A percentile compares a stretch with the other conserved stretches of the same genome.
Conservation (phyloP, 2,113 vertebrate species). For the Dromiciops gliroides region DNA sequence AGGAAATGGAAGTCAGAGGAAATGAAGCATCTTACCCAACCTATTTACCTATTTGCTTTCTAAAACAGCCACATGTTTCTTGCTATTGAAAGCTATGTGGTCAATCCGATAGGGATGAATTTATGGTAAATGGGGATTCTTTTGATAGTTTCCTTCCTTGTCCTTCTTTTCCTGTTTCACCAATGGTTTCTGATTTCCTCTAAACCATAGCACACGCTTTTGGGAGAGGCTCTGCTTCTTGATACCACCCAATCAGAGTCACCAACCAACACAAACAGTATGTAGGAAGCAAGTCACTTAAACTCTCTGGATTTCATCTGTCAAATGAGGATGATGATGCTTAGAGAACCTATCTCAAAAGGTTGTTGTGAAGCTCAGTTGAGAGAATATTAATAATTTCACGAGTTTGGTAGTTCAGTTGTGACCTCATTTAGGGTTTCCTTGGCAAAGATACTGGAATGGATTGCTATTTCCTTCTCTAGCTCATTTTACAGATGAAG, state of each 20-base stretch:
- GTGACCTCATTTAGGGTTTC: not conserved
- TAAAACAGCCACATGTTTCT: not conserved
- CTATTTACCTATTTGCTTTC: not conserved
- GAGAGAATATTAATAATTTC: not conserved
- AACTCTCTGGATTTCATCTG: not conserved
- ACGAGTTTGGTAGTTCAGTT: not conserved
- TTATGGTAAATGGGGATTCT: not conserved
- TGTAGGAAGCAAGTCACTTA: not conserved
- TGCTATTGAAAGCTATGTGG: not conserved
- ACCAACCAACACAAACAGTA: not conserved
- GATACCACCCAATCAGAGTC: not conserved
- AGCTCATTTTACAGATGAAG: no score
- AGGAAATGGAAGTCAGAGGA: constrained; percentile 19
- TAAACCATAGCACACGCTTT: not conserved
- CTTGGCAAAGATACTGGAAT: not conserved
- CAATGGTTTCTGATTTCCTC: not conserved
- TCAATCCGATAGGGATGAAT: not conserved
- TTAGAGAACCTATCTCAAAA: not conserved
- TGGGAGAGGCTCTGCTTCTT: not conserved
- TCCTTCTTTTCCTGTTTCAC: not conserved
- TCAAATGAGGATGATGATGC: not conserved
- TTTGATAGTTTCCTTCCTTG: not conserved
- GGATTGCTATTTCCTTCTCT: not conserved
- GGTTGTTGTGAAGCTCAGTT: not conserved
- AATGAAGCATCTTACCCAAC: not conserved